Evolutionary conservation across 2,888 invertebrate genomes (phyloP).

Genomic region (Sclerodermus sp.): DNA sequence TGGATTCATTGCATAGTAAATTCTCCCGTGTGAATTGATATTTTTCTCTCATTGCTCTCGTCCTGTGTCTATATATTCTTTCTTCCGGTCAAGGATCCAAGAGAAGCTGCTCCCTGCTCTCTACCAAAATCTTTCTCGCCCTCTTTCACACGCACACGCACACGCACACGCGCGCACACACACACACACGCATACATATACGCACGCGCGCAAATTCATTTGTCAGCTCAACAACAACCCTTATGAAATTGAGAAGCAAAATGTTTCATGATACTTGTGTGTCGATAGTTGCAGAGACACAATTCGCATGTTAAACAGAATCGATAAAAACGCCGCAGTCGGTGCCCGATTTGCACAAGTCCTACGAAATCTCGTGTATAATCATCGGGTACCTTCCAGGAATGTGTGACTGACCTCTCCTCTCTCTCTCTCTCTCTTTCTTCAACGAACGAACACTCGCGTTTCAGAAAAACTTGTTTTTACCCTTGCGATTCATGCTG

Average conservation of each 20-base stretch:
- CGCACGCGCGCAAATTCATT: too few species aligned
- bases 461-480: too few species aligned
- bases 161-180: too few species aligned
- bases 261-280: conserved; percentile 6
- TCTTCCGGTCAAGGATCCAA: neutral
- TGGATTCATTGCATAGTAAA: conserved; percentile 54
- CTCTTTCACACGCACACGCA: too few species aligned
- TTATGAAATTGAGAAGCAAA: conserved; percentile 6
- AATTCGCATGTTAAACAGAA: neutral
- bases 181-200: too few species aligned
- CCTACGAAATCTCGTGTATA: neutral
- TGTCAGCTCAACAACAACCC: too few species aligned
- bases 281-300: neutral
- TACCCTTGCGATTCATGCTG: too few species aligned
- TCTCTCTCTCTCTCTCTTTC: conserved; percentile 20
- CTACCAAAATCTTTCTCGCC: too few species aligned
- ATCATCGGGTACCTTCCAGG: too few species aligned
- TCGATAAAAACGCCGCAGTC: neutral
- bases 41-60: conserved; percentile 7
- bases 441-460: neutral
- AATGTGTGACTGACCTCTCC: conserved; percentile 20
- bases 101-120: too few species aligned
- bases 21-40: conserved; percentile 30
- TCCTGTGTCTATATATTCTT: neutral
- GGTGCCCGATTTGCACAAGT: neutral